Evolutionary conservation across 2,113 vertebrate species (phyloP), one percentile per base, ranked within the genome.

Genomic region (Picathartes gymnocephalus): DNA sequence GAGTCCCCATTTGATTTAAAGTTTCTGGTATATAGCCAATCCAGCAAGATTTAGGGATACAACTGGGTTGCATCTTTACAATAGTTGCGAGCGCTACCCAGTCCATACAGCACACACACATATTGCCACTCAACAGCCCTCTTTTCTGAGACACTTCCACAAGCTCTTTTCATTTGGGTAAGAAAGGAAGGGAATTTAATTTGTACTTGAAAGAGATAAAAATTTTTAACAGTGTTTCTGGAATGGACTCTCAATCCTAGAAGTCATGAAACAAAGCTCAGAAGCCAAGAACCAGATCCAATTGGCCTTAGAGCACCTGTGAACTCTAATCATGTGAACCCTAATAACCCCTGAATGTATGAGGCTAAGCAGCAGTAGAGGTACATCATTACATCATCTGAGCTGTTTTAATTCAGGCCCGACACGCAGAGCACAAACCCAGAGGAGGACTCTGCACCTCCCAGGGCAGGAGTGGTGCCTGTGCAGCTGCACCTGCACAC

Each of bases 91-190:
- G 13, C 15, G 30, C 10, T n/a, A 22, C 8, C 13, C 47, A 42
- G 31, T 23, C 65, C 13, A 22, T 17, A 16, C 0, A 56, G 37
- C 21, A 62, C 27, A n/a, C 3, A 50, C 16, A n/a, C 0, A 8
- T 9, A 18, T 7, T 1, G 3, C 47, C 5, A 8, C 45, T 51
- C 9, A 74, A 50, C 7, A 45, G 28, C 10, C 23, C 15, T 33
- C 58, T 64, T 51, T 65, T 18, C 71, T 35, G 19, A 71, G 60
- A 56, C 40, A 30, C 15, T 66, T 68, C 77, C 66, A 76, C 21
- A 61, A 61, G 39, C 50, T 70, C n/a, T 28, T 80, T 73, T n/a
- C 30, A 73, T 48, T 31, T 25, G 19, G 11, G 5, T 58, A 85
- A 57, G 45, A 85, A 78, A 84, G 19, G 9, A 90, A 40, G 6